Conservation (phyloP, 2,888 invertebrate genomes). For the Odontocerum albicorne region DNA sequence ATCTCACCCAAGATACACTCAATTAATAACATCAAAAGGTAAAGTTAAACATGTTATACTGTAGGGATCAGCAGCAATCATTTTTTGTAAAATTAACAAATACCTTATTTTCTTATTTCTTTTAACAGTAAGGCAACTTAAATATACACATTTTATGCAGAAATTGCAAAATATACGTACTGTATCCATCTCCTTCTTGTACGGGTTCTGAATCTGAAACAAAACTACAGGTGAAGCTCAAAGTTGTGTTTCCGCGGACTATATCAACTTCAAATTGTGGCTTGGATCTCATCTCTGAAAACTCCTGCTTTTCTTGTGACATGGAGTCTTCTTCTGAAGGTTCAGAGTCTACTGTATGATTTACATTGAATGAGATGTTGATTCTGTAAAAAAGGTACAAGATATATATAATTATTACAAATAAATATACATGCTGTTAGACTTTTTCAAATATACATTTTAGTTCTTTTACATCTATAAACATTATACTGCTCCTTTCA, state of each 20-base stretch:
- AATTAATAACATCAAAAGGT: too few relatives aligned
- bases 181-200: conserved; percentile 71
- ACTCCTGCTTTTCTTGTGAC: conserved; percentile 68
- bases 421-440: background rate
- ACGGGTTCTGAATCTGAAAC: conserved; percentile 61
- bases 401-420: background rate
- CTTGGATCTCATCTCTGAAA: conserved; percentile 85
- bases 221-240: conserved; percentile 86
- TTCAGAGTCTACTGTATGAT: conserved; percentile 91
- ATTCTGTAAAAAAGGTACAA: conserved; percentile 54
- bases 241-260: conserved; percentile 70
- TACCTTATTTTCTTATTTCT: too few relatives aligned
- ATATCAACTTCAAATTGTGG: conserved; percentile 92
- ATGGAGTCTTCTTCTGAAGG: conserved; percentile 68
- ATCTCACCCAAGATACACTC: too few relatives aligned
- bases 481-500: too few relatives aligned
- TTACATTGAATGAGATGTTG: conserved; percentile 85
- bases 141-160: too few relatives aligned
- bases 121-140: too few relatives aligned
- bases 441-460: too few relatives aligned
- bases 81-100: too few relatives aligned
- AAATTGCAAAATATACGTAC: conserved; percentile 47
- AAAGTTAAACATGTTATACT: too few relatives aligned
- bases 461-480: too few relatives aligned
- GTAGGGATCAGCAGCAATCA: too few relatives aligned